Percentiles rank a stretch among this genome's conserved stretches.
phyloP scores from a whole-genome alignment of 1,140 invertebrate genomes.

The Pseudomyrmex concolor region DNA sequence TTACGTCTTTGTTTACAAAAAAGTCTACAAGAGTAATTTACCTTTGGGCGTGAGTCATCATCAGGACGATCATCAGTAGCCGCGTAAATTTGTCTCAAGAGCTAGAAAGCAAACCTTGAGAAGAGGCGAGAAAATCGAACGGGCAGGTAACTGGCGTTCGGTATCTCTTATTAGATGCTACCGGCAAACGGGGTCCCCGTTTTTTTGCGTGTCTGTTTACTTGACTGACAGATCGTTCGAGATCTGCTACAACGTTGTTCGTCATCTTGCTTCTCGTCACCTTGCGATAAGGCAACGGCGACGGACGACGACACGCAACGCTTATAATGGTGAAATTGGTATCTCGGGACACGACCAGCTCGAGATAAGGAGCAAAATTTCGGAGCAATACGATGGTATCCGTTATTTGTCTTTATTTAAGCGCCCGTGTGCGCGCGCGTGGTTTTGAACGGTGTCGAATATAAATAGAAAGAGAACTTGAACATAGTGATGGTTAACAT shows the following conservation, averaged over 20 bases:
- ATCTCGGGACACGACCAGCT: slow-evolving; percentile 23
- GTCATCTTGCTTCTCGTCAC: background rate
- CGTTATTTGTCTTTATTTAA: slow-evolving; percentile 42
- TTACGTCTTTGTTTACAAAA: background rate
- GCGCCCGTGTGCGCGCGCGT: background rate
- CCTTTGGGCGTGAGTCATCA: background rate
- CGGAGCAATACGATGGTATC: slow-evolving; percentile 6
- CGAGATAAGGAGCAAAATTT: slow-evolving; percentile 45
- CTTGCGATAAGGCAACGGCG: background rate
- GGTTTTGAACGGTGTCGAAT: background rate
- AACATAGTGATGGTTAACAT: slow-evolving; percentile 13
- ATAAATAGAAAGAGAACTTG: slow-evolving; percentile 26
- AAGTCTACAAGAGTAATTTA: background rate
- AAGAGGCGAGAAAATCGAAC: background rate
- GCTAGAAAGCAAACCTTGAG: background rate
- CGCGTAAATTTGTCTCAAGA: slow-evolving; percentile 33
- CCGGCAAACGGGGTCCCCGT: background rate
- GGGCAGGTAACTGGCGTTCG: background rate
- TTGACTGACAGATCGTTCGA: slow-evolving; percentile 54
- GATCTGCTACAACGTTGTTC: slow-evolving; percentile 19
- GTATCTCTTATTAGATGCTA: slow-evolving; percentile 58
- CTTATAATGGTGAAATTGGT: slow-evolving; percentile 48
- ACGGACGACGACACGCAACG: slow-evolving; percentile 29
- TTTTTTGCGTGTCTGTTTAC: slow-evolving; percentile 6
- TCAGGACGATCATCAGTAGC: slow-evolving; percentile 6